phyloP scores from a whole-genome alignment of 2,888 invertebrate genomes.

The Ommatoiulus sabulosus region DNA sequence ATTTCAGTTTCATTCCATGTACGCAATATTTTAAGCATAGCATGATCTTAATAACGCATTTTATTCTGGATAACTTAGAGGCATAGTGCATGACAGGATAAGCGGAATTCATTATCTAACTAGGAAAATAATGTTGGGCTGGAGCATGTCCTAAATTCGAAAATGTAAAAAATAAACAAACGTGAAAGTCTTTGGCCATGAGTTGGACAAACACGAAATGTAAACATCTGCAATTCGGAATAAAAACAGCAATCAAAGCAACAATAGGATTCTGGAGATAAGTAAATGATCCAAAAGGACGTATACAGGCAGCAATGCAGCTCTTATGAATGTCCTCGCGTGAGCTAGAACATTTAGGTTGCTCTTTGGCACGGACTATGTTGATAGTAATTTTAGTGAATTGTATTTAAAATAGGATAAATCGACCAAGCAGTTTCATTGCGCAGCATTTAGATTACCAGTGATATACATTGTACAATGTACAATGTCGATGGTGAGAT shows the following conservation, averaged over 20 bases:
- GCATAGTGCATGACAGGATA: background rate
- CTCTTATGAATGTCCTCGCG: background rate
- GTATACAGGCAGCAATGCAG: background rate
- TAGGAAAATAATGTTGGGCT: background rate
- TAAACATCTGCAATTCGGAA: constrained; percentile 21
- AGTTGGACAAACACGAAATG: constrained; percentile 5
- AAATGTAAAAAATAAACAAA: constrained; percentile 1
- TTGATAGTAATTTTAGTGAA: background rate
- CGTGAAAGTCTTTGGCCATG: constrained; percentile 25
- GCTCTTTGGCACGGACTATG: background rate
- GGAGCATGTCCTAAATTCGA: background rate
- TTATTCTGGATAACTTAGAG: background rate
- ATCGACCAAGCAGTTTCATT: background rate
- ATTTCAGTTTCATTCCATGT: background rate
- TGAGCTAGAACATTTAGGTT: background rate
- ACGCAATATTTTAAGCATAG: background rate
- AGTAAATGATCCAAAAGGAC: constrained; percentile 11
- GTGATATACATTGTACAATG: background rate
- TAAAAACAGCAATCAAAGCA: constrained; percentile 20
- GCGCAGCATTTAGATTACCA: background rate
- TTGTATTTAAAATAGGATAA: background rate
- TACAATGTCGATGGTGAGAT: background rate
- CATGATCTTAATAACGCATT: background rate
- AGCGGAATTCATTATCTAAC: background rate
- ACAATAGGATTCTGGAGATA: background rate